Base-by-base conservation (phyloP, 1,140 invertebrate genomes). In the Micrasema longulum region DNA sequence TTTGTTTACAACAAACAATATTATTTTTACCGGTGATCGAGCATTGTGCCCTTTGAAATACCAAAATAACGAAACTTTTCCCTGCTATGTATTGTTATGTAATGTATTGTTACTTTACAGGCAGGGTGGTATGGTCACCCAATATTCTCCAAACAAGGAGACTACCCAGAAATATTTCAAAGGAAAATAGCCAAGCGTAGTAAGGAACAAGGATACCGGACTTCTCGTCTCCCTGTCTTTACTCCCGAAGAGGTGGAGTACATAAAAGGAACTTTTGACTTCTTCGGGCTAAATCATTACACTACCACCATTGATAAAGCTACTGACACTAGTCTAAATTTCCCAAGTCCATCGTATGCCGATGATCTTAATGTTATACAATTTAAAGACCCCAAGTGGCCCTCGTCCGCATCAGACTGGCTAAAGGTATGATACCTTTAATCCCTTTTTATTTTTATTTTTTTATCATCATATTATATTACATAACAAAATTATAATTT, bases 201-300 rank as follows among this genome's bases (percentile, higher is more conserved):
- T 73, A 41, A 66, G 48, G 48, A 60, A 6, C 81, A 84, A 74
- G 77, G 78, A 57, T 81, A 78, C 64, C 20, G 68, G 7, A 50
- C 23, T 22, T 80, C 79, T 1, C 72, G 81, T 23, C 73, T 83
- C 2, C 80, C 80, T 1, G 60, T 53, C 22, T 81, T 82, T 53
- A 79, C 77, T 0, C 52, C 48, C 20, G 78, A 83, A 64, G 90
- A 91, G 83, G 82, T 87, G 74, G 76, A 85, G 64, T 80, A 82
- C 57, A 84, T 90, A 4, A 87, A 85, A 77, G 85, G 86, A 11
- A 78, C 79, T 22, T 73, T 68, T 20, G 82, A 84, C 74, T 83
- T 82, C 76, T 79, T 83, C 23, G 77, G 77, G 18, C n/a, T 78
- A 0, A 77, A 77, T 52, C 73, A 76, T 50, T 76, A 76, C 41